A percentile compares a stretch with the other conserved stretches of the same genome.
Conservation (phyloP, 2,797 vertebrate species). For the Bothrops alternatus region DNA sequence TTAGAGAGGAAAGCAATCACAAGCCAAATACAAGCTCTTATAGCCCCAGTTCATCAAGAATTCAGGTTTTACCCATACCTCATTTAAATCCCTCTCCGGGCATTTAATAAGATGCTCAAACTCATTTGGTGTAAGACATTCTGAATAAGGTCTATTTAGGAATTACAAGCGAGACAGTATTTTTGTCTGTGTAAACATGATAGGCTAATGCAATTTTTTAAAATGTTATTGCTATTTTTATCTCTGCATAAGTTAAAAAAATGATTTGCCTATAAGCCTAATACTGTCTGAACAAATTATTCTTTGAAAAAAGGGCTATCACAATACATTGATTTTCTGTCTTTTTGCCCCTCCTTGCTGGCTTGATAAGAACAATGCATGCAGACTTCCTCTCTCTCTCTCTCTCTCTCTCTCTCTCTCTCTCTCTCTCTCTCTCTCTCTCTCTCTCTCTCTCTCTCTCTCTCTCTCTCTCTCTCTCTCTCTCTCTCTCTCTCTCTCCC, state of each 20-base stretch:
- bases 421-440: too few species aligned
- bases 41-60: background rate
- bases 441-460: too few species aligned
- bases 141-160: background rate
- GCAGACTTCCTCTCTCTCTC: background rate
- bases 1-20: too few species aligned
- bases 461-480: accelerated
- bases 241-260: background rate
- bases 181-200: background rate
- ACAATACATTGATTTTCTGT: background rate
- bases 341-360: background rate
- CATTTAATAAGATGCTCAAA: background rate
- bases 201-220: background rate
- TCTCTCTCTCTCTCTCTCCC: accelerated
- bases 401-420: too few species aligned
- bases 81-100: background rate
- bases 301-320: background rate
- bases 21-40: background rate
- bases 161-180: background rate
- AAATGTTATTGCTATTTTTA: background rate
- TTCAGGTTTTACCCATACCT: background rate
- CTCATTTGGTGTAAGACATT: background rate
- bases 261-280: background rate
- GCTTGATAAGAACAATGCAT: background rate
- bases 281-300: background rate